Base-by-base conservation (phyloP, 2,797 vertebrate species). In the Gila robusta region DNA sequence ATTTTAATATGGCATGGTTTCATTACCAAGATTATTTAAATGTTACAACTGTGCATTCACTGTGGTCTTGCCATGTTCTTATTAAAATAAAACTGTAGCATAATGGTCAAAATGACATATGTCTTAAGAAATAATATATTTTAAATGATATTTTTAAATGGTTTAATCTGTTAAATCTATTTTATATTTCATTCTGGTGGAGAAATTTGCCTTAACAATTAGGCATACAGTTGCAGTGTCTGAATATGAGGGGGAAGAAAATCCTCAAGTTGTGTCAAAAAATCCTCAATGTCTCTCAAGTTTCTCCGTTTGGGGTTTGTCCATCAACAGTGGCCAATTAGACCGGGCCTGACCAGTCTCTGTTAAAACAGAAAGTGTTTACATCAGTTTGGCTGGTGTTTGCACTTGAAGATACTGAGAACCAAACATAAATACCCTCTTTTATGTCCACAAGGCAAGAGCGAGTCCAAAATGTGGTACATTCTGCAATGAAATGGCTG, bases 291-390 rank as follows among this genome's bases (percentile, higher is more conserved):
- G 95, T 95, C 93, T 93, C 94, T 90, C 91, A 91, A 90, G 94
- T 96, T 94, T 92, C 94, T 94, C 91, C 93, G 93, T 95, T 96
- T 96, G 94, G 92, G 96, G 91, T 88, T 89, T 91, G 94, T 97
- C 96, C 94, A 94, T 97, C 96, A 96, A 88, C 96, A 95, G 94
- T 95, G 93, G 89, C 93, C 94, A 96, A 96, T 97, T 96, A 97
- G 93, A 94, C 89, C 88, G 76, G 92, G 93, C 90, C 91, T 94
- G 92, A 95, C 94, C 93, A 93, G 94, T 94, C 93, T 93, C 94
- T 93, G 88, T 92, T 96, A 95, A 96, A 96, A 95, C 95, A 96
- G 71, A 79, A 90, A 95, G 93, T 96, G 94, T 96, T 97, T 97
- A 96, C 94, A 95, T 94, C 93, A 93, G 94, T 94, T 95, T 94